Percentiles rank a stretch among this genome's conserved stretches.
Evolutionary conservation across 2,797 vertebrate genomes (phyloP).

Genomic region (Neosilurus mollespiculum): DNA sequence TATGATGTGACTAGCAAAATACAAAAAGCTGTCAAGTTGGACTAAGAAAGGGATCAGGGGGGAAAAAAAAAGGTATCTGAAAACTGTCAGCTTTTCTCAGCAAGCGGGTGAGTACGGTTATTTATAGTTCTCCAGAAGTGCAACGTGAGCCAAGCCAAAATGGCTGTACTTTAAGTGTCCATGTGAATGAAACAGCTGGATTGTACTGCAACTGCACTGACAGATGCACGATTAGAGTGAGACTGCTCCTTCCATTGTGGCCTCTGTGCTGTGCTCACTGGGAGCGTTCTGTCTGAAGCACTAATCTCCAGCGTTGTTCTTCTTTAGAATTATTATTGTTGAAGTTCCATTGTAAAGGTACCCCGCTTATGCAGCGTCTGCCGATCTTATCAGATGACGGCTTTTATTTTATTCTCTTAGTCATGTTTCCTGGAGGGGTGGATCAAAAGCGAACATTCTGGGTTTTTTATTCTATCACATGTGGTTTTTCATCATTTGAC

Average conservation of each 20-base stretch:
- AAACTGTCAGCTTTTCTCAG: conserved; percentile 55
- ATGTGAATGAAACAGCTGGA: conserved; percentile 70
- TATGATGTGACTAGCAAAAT: conserved; percentile 52
- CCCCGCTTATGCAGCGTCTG: conserved; percentile 64
- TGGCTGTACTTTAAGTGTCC: conserved; percentile 56
- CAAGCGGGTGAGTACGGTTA: conserved; percentile 58
- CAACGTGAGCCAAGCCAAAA: conserved; percentile 57
- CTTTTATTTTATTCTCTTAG: conserved; percentile 61
- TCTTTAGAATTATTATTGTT: conserved; percentile 68
- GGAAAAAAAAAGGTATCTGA: conserved; percentile 52
- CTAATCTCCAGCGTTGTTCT: conserved; percentile 54
- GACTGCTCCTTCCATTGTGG: conserved; percentile 44
- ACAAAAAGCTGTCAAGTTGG: conserved; percentile 41
- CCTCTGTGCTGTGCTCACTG: conserved; percentile 29
- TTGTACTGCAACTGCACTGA: conserved; percentile 56
- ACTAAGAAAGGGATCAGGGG: conserved; percentile 11
- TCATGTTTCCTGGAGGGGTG: conserved; percentile 66
- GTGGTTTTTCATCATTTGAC: conserved; percentile 26
- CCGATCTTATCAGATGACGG: conserved; percentile 62
- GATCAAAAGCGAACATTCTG: conserved; percentile 67
- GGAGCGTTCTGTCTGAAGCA: conserved; percentile 43
- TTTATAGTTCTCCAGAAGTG: conserved; percentile 62
- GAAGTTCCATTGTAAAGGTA: conserved; percentile 70
- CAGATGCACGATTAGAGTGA: conserved; percentile 59
- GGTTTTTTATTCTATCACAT: conserved; percentile 33